Conservation (phyloP, 2,797 vertebrate genomes). For the Psittacula derbiana region DNA sequence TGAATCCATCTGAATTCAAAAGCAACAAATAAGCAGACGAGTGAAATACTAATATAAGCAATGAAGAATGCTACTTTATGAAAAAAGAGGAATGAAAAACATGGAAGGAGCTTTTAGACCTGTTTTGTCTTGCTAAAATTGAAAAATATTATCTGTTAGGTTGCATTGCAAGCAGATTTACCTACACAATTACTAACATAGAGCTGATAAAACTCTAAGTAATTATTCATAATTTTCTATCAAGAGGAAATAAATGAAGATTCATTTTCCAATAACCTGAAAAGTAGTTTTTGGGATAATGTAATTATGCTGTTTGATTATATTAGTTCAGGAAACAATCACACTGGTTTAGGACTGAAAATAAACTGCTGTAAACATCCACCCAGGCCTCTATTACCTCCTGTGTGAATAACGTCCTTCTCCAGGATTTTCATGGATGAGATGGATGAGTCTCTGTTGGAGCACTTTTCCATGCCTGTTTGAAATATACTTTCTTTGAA, state of each 20-base stretch:
- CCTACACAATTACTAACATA: background rate
- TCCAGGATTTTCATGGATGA: slow-evolving; percentile 13
- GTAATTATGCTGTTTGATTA: background rate
- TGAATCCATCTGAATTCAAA: background rate
- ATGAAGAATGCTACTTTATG: background rate
- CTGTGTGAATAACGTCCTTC: background rate
- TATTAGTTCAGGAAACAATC: background rate
- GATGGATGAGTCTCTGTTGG: slow-evolving; percentile 20
- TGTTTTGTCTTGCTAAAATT: background rate
- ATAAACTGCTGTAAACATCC: background rate
- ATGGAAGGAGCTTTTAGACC: background rate
- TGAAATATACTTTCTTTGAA: slow-evolving; percentile 37
- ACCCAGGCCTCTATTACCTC: background rate
- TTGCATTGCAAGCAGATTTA: background rate
- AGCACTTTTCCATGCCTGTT: slow-evolving; percentile 14
- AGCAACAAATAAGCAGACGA: background rate
- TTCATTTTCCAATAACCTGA: background rate
- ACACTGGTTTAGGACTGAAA: background rate
- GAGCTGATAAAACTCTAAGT: background rate
- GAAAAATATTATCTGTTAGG: background rate
- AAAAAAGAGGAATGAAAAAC: background rate
- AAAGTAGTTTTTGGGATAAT: background rate
- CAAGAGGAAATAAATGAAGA: background rate
- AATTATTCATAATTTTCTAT: background rate
- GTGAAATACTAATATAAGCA: background rate